Evolutionary conservation across 1,140 invertebrate genomes (phyloP).

Genomic region (Bombus huntii): DNA sequence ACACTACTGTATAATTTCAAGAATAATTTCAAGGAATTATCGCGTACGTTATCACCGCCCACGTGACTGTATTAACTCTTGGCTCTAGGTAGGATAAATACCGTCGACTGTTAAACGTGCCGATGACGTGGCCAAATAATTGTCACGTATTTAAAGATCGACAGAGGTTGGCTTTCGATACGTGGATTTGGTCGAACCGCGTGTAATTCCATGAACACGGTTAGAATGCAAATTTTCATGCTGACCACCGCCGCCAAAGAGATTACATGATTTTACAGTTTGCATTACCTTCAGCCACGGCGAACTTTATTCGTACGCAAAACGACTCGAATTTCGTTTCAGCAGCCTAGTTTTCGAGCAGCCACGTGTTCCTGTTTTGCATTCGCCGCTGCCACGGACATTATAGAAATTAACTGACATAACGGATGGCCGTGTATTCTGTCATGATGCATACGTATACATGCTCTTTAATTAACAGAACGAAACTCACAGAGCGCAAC

Average conservation of each 20-base stretch:
- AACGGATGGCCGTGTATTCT: slow-evolving; percentile 25
- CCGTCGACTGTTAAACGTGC: not conserved
- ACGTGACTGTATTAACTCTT: not conserved
- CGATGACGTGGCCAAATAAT: slow-evolving; percentile 9
- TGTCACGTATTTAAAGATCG: slow-evolving; percentile 28
- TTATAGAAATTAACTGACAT: slow-evolving; percentile 40
- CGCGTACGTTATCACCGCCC: no score
- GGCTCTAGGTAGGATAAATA: slow-evolving; percentile 3
- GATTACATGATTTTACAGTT: slow-evolving; percentile 40
- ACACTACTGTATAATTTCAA: no score
- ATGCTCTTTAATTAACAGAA: slow-evolving; percentile 5
- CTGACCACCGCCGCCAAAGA: not conserved
- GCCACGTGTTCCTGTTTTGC: slow-evolving; percentile 16
- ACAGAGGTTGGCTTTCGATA: slow-evolving; percentile 20
- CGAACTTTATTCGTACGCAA: slow-evolving; percentile 22
- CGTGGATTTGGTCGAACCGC: slow-evolving; percentile 17
- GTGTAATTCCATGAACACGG: slow-evolving; percentile 21
- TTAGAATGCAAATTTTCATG: slow-evolving; percentile 39
- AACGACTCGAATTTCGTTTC: slow-evolving; percentile 29
- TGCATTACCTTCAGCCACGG: not conserved
- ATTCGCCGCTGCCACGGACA: slow-evolving; percentile 15
- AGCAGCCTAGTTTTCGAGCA: not conserved
- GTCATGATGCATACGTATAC: not conserved
- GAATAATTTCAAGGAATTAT: slow-evolving; percentile 5
- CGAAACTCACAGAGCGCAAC: not conserved